Evolutionary conservation across 2,797 vertebrate species (phyloP), one percentile per base, ranked within the genome.

Genomic region (Phalanger gymnotis): DNA sequence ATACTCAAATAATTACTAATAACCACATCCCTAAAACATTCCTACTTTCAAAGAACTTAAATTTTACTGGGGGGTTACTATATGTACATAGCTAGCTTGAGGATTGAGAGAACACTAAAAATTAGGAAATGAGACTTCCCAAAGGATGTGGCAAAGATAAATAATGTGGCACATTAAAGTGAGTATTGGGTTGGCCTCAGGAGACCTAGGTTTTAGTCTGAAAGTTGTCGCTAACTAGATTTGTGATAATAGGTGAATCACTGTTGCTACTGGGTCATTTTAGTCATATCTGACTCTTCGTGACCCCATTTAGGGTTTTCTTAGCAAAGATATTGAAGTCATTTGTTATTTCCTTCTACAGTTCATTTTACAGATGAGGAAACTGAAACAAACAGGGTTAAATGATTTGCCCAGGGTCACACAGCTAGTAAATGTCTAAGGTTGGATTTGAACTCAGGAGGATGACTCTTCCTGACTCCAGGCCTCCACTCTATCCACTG

Each of bases 241-340:
- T 51, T 53, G 90, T 95, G 90, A 81, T 54, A 90, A 25, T 94
- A 93, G 92, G 53, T 58, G 92, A 92, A 89, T 96, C 90, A 7
- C 47, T 66, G 58, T 66, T 61, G 13, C 5, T 61, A 12, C 34
- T 66, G 61, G 34, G 34, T n/a, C 7, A 22, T 73, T 40, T 73
- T 2, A 40, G 66, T 73, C 19, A 22, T 73, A 19, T 40, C 14
- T 22, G 6, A 73, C 5, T 66, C 61, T 40, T 73, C 6, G 0
- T 73, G 61, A 58, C 40, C 34, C 1, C n/a, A 73, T 73, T 19
- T 73, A 19, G 5, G 66, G n/a, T 73, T 73, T 40, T 73, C 66
- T 73, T 40, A 73, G 16, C n/a, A 40, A 73, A 73, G 66, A 19
- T 40, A 40, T 4, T 66, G 4, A 3, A 66, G 0, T 66, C 1